Conservation (phyloP, 2,888 invertebrate genomes). For the Stenurella melanura region DNA sequence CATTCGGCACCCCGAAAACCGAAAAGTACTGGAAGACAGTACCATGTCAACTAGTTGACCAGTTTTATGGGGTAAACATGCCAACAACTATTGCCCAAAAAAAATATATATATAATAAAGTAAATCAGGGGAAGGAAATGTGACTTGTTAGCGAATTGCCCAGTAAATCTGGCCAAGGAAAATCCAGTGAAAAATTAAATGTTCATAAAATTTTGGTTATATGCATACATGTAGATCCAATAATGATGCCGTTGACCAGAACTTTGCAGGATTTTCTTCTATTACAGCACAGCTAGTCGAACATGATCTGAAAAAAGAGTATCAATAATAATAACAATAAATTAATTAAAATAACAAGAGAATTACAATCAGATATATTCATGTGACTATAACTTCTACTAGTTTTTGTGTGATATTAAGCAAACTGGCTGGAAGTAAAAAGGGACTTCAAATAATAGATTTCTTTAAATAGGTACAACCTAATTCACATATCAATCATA, state of each 20-base stretch:
- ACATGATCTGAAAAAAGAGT: constrained; percentile 39
- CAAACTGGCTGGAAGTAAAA: too few relatives aligned
- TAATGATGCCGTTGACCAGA: constrained; percentile 70
- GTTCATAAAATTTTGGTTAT: constrained; percentile 41
- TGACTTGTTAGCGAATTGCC: constrained; percentile 21
- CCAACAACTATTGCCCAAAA: constrained; percentile 7
- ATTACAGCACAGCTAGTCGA: constrained; percentile 64
- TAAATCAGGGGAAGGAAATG: background rate
- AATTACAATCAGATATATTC: background rate
- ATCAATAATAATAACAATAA: background rate
- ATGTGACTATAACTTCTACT: too few relatives aligned
- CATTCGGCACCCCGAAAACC: constrained; percentile 69
- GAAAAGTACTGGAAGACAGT: constrained; percentile 61
- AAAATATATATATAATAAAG: constrained; percentile 12
- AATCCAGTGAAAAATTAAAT: constrained; percentile 16
- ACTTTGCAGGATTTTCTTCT: constrained; percentile 66
- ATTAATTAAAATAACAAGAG: background rate
- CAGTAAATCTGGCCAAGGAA: constrained; percentile 19
- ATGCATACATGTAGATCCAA: constrained; percentile 63
- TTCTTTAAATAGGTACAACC: too few relatives aligned
- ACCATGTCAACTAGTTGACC: constrained; percentile 52
- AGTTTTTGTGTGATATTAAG: too few relatives aligned
- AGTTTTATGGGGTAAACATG: constrained; percentile 39
- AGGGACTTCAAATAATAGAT: too few relatives aligned
- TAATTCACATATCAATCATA: too few relatives aligned